Evolutionary conservation across 2,888 invertebrate species (phyloP).

Genomic region (Drosophila greeni): DNA sequence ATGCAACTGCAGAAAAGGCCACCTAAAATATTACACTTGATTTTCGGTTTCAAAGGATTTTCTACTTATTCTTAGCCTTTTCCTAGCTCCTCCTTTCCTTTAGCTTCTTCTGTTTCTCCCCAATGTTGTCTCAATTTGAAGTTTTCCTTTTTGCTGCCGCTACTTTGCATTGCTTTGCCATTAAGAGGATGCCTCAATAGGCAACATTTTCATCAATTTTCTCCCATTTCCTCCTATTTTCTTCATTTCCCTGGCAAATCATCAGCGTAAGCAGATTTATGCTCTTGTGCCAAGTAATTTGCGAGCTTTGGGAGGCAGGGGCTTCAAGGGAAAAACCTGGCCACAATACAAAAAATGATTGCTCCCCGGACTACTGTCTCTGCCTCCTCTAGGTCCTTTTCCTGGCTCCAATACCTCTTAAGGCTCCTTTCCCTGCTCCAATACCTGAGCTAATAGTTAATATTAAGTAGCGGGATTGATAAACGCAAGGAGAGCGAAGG

Average conservation of each 20-base stretch:
- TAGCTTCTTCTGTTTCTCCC: neutral
- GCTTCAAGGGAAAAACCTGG: slow-evolving; percentile 26
- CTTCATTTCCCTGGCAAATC: slow-evolving; percentile 22
- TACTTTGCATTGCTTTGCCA: slow-evolving; percentile 28
- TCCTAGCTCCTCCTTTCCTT: neutral
- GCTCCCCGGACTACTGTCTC: slow-evolving; percentile 16
- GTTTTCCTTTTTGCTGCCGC: slow-evolving; percentile 1
- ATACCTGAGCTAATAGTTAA: slow-evolving; percentile 45
- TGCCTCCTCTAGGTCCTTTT: neutral
- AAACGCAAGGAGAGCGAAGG: neutral
- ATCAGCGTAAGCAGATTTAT: slow-evolving; percentile 49
- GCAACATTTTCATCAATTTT: slow-evolving; percentile 8
- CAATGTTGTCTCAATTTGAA: slow-evolving; percentile 23
- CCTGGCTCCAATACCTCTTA: slow-evolving; percentile 17
- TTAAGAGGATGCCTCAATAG: slow-evolving; percentile 29
- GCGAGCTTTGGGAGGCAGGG: slow-evolving; percentile 23
- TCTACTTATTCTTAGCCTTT: slow-evolving; percentile 1
- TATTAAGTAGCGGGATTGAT: slow-evolving; percentile 30
- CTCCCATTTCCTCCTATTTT: slow-evolving; percentile 6
- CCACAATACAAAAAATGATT: slow-evolving; percentile 43
- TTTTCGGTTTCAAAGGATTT: slow-evolving; percentile 4
- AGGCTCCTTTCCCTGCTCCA: neutral
- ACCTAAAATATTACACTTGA: slow-evolving; percentile 1
- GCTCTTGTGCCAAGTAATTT: slow-evolving; percentile 42
- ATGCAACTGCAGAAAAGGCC: neutral